Base-by-base conservation (phyloP, 1,140 invertebrate genomes). In the Hylaeus volcanicus region DNA sequence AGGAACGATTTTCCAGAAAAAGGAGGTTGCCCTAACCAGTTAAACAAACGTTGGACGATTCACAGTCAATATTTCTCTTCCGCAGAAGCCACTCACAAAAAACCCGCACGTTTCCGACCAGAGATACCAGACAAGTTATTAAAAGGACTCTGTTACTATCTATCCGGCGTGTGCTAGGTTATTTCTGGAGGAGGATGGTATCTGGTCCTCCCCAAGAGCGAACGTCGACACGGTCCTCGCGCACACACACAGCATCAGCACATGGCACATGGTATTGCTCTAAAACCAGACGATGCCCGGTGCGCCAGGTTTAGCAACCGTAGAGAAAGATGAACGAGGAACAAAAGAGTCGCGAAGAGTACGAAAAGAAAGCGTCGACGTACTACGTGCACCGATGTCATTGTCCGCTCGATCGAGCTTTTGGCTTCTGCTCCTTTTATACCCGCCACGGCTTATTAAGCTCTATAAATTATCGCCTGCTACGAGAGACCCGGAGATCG, bases 111-210 rank as follows among this genome's bases (percentile, higher is more conserved):
- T 64, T 45, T 53, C 39, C 48, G 56, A 71, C 11, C 61, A n/a
- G 15, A 53, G 74, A 76, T 64, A 60, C 72, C 68, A 78, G 82
- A 70, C 80, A 41, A 77, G 66, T 83, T 82, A 85, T 85, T 78
- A 87, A 87, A 80, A 87, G 77, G 56, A 58, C 58, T 45, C 56
- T 12, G 73, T 53, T 45, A 65, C 78, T 72, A 82, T 85, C 79
- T 71, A 84, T 82, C 79, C 66, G 51, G 51, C 56, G 64, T 43
- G 64, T 2, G 70, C 53, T 14, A 45, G 74, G 77, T 74, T 87
- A 87, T 87, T 87, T 86, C 82, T 84, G 78, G 85, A 80, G 70
- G 39, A 58, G 63, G 69, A 60, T 63, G 55, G 61, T 75, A 73
- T 82, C 61, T 79, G 63, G 63, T 65, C 41, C 60, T 69, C 79